Percentiles rank a stretch among this genome's conserved stretches.
Conservation (phyloP, 2,113 vertebrate genomes). For the Chauna torquata region DNA sequence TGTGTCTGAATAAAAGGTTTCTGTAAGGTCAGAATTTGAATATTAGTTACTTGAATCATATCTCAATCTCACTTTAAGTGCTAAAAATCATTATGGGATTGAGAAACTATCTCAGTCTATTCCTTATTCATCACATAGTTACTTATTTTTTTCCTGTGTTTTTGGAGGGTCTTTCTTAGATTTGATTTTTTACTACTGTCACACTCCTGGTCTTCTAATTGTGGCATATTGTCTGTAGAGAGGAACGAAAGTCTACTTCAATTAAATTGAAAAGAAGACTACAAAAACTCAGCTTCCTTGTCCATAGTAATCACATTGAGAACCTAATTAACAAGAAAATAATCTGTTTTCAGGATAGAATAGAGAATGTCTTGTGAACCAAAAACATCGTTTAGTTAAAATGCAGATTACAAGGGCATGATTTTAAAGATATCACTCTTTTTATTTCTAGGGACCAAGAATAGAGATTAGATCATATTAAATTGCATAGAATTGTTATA, state of each 20-base stretch:
- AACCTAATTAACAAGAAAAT: constrained; percentile 33
- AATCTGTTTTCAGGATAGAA: constrained; percentile 7
- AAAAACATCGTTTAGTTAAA: neutral
- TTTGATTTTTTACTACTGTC: neutral
- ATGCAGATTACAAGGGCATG: neutral
- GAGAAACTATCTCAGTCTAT: neutral
- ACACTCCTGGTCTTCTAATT: neutral
- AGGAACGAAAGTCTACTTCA: neutral
- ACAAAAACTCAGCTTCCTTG: neutral
- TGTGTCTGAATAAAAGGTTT: neutral
- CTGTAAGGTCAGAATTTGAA: neutral
- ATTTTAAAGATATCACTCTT: neutral
- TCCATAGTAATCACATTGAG: neutral
- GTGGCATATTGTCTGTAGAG: neutral
- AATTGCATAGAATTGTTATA: neutral
- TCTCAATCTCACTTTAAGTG: neutral
- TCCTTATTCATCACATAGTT: neutral
- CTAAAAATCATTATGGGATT: neutral
- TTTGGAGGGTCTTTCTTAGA: neutral
- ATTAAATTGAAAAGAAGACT: neutral
- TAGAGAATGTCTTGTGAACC: neutral
- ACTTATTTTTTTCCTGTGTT: neutral
- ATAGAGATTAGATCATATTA: neutral
- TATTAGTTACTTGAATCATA: neutral
- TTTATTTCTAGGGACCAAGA: neutral